Base-by-base conservation (phyloP, 2,888 invertebrate species). In the Teinopalpus imperialis region DNA sequence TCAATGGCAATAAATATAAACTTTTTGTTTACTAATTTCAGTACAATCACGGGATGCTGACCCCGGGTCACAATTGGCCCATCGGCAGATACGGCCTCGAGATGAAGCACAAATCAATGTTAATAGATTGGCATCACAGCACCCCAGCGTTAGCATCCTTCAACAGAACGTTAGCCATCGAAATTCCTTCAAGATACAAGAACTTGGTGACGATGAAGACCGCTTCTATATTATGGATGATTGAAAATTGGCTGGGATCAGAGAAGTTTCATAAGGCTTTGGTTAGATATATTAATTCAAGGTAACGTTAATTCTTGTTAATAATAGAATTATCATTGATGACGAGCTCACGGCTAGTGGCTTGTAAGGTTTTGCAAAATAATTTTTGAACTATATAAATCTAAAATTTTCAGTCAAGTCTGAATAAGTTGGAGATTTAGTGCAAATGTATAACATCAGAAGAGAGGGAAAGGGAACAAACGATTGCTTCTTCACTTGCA, bases 171-270 rank as follows among this genome's bases (percentile, higher is more conserved):
- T 47, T 86, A 7, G 79, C 76, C 0, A 67, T 80, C 5, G 74
- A 85, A 13, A 80, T 87, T 49, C 80, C 81, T 0, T 21, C 60
- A 1, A 66, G 76, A 29, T 76, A 82, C 49, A 76, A 69, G 20
- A 67, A 76, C 4, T 52, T 88, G 51, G 79, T 87, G 26, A 69
- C 74, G 0, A 75, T 79, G 78, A 87, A 87, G 53, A 87, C 87
- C 0, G 85, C 82, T 0, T 75, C 87, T 0, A 65, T 88, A 8
- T 42, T 87, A 23, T 86, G 87, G 86, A 88, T 88, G 88, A 56
- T 88, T 5, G 86, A 87, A 48, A 83, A 86, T 42, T 88, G 88
- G 86, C 53, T 88, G 0, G 80, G 74, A 1, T 61, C 76, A 0
- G 74, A 82, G 40, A 78, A 69, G 61, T 67, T 74, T 48, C 69